Percentiles rank a stretch among this genome's conserved stretches.
Evolutionary conservation across 2,888 invertebrate genomes (phyloP).

Genomic region (Volucella inflata): DNA sequence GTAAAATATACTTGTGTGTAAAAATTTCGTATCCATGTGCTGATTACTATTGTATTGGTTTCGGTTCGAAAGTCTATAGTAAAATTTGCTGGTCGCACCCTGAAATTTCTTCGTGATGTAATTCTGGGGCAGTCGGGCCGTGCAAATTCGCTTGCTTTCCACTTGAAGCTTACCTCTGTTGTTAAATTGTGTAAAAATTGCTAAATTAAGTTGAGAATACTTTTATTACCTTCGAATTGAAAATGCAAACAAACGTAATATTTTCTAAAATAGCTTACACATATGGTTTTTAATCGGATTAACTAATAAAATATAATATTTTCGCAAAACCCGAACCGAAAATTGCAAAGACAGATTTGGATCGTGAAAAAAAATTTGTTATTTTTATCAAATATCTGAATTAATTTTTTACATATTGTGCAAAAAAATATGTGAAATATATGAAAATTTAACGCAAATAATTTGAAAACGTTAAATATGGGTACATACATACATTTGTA

Average conservation of each 20-base stretch:
- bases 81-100: slow-evolving; percentile 80
- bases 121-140: slow-evolving; percentile 82
- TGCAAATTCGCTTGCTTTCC: slow-evolving; percentile 80
- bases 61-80: slow-evolving; percentile 66
- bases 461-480: too few relatives aligned
- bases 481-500: too few relatives aligned
- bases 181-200: slow-evolving; percentile 42
- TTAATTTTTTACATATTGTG: too few relatives aligned
- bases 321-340: too few relatives aligned
- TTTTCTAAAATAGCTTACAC: background rate
- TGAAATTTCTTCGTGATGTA: slow-evolving; percentile 83
- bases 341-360: too few relatives aligned
- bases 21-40: slow-evolving; percentile 58
- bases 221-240: background rate
- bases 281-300: slow-evolving; percentile 25
- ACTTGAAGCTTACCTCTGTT: slow-evolving; percentile 57
- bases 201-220: background rate
- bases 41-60: slow-evolving; percentile 63
- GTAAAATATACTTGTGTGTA: slow-evolving; percentile 60
- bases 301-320: slow-evolving; percentile 5
- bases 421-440: too few relatives aligned
- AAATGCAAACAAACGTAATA: background rate
- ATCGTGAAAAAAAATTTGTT: too few relatives aligned
- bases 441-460: too few relatives aligned
- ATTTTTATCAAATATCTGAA: too few relatives aligned